These are phyloP conservation scores for Melanogrammus aeglefinus DNA, from an alignment of 2,797 vertebrate species.

Conservation along the genomic window DNA sequence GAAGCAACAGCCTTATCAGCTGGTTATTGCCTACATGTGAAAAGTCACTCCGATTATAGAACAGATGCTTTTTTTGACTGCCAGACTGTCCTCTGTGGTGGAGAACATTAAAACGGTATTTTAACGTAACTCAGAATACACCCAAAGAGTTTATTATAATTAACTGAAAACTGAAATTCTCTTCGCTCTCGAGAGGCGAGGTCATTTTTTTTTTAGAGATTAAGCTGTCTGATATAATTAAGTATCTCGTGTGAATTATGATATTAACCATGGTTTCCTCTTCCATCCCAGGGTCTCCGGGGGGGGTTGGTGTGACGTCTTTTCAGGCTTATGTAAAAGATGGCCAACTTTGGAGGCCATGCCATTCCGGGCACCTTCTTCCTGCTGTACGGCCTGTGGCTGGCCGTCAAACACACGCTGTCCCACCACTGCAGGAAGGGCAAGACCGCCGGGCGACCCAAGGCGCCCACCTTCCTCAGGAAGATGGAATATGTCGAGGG, in stretches of 20 bases:
- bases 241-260: not conserved
- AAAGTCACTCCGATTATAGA: too few species aligned
- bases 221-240: not conserved
- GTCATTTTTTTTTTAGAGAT: too few species aligned
- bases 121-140: too few species aligned
- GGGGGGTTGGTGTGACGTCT: not conserved
- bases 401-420: slow-evolving; percentile 79
- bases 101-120: too few species aligned
- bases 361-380: slow-evolving; percentile 93
- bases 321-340: slow-evolving; percentile 54
- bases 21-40: too few species aligned
- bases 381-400: slow-evolving; percentile 87
- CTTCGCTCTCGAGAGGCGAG: too few species aligned
- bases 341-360: slow-evolving; percentile 97
- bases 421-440: slow-evolving; percentile 70
- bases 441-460: slow-evolving; percentile 40
- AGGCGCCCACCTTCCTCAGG: slow-evolving; percentile 50
- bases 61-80: too few species aligned
- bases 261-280: not conserved
- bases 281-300: not conserved
- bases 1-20: too few species aligned
- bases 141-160: too few species aligned
- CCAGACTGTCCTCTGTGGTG: too few species aligned
- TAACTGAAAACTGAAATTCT: too few species aligned
- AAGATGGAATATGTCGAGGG: slow-evolving; percentile 83